Conservation (phyloP, 2,888 invertebrate species). For the Himalopsyche japonica region DNA sequence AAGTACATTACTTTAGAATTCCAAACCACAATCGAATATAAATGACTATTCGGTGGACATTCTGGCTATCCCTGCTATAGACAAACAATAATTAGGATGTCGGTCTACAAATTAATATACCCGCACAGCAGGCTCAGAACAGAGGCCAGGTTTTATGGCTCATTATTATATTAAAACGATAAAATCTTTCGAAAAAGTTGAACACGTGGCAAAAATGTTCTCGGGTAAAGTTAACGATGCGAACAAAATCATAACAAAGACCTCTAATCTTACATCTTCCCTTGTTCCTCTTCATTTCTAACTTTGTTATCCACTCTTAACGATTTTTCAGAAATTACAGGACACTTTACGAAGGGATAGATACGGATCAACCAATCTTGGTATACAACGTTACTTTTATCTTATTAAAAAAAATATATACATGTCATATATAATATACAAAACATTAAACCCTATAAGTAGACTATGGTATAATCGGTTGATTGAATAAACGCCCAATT, state of each 20-base stretch:
- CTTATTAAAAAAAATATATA: no score
- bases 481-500: no score
- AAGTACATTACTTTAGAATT: no score
- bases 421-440: no score
- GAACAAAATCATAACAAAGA: neutral
- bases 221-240: neutral
- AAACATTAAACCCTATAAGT: no score
- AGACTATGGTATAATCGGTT: no score
- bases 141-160: neutral
- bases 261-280: neutral
- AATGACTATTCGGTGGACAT: no score
- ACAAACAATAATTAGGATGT: neutral
- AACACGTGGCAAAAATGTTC: neutral
- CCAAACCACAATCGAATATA: no score
- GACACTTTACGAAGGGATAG: neutral
- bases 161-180: neutral
- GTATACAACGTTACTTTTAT: neutral
- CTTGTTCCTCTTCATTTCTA: neutral
- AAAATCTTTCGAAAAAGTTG: neutral
- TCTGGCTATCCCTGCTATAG: no score
- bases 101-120: neutral
- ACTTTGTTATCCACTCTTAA: neutral
- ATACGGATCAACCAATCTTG: neutral
- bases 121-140: neutral
- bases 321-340: neutral